Evolutionary conservation across 2,888 invertebrate species (phyloP).

Genomic region (Silvanus unidentatus): DNA sequence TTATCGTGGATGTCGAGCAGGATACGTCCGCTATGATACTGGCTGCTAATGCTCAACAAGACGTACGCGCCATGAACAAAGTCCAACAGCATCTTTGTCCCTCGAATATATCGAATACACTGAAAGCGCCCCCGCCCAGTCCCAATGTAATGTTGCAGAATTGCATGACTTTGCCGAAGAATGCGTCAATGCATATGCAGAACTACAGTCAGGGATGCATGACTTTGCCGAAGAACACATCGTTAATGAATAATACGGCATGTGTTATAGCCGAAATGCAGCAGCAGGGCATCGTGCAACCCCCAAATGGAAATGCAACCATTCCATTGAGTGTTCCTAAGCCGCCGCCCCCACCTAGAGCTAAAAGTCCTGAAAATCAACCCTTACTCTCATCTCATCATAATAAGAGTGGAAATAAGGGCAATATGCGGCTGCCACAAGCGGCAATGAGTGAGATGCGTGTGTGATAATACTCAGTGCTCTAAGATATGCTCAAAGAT

Average conservation of each 20-base stretch:
- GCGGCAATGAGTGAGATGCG: conserved; percentile 86
- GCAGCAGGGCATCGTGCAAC: conserved; percentile 55
- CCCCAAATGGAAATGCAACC: conserved; percentile 56
- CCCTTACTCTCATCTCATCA: conserved; percentile 48
- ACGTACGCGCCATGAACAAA: conserved; percentile 50
- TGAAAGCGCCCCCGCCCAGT: conserved; percentile 58
- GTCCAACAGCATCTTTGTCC: conserved; percentile 52
- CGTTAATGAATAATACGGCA: conserved; percentile 48
- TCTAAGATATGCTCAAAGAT: conserved; percentile 20
- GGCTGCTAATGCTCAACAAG: conserved; percentile 53
- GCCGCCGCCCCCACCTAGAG: conserved; percentile 53
- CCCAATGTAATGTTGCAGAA: conserved; percentile 52
- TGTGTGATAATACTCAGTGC: conserved; percentile 61
- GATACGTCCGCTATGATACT: conserved; percentile 55
- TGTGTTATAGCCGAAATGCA: conserved; percentile 53
- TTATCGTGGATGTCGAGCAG: conserved; percentile 80
- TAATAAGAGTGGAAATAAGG: conserved; percentile 43
- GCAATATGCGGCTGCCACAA: conserved; percentile 64
- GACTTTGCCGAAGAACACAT: conserved; percentile 58
- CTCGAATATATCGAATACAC: conserved; percentile 48
- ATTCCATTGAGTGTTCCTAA: conserved; percentile 53
- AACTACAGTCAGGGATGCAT: conserved; percentile 45
- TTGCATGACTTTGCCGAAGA: conserved; percentile 50
- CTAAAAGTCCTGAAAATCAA: conserved; percentile 54
- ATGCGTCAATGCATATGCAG: conserved; percentile 43